Evolutionary conservation across 2,797 vertebrate species (phyloP).

Genomic region (Channa striata): DNA sequence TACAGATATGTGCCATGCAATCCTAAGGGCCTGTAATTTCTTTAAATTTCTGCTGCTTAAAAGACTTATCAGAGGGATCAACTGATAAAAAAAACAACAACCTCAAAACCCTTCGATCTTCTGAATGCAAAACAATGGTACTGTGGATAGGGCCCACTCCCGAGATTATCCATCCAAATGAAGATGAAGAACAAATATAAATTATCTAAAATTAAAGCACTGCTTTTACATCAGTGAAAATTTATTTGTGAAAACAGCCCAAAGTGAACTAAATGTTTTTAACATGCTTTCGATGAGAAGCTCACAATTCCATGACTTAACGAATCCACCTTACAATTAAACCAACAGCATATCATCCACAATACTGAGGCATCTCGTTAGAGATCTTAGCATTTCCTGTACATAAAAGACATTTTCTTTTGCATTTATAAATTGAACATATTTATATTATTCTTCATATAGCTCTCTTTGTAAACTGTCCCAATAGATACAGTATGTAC

Average conservation of each 20-base stretch:
- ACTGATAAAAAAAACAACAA: conserved; percentile 17
- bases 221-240: conserved; percentile 61
- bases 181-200: conserved; percentile 44
- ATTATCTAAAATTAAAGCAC: conserved; percentile 62
- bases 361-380: conserved; percentile 76
- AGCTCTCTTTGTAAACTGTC: conserved; percentile 87
- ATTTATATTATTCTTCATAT: conserved; percentile 87
- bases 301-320: conserved; percentile 76
- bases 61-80: conserved; percentile 1
- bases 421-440: conserved; percentile 82
- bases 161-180: conserved; percentile 40
- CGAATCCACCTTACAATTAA: conserved; percentile 73
- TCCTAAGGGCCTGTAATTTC: conserved; percentile 36
- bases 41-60: conserved; percentile 38
- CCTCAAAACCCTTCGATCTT: conserved; percentile 24
- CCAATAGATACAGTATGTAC: conserved; percentile 86
- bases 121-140: conserved; percentile 24
- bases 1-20: conserved; percentile 72
- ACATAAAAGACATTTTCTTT: conserved; percentile 80
- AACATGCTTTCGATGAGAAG: conserved; percentile 78
- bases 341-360: conserved; percentile 75
- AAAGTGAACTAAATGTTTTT: conserved; percentile 63
- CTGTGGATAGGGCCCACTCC: conserved; percentile 22
- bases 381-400: conserved; percentile 77
- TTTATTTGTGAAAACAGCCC: conserved; percentile 64